Evolutionary conservation across 2,888 invertebrate genomes (phyloP).

Genomic region (Lordiphosa andalusiaca): DNA sequence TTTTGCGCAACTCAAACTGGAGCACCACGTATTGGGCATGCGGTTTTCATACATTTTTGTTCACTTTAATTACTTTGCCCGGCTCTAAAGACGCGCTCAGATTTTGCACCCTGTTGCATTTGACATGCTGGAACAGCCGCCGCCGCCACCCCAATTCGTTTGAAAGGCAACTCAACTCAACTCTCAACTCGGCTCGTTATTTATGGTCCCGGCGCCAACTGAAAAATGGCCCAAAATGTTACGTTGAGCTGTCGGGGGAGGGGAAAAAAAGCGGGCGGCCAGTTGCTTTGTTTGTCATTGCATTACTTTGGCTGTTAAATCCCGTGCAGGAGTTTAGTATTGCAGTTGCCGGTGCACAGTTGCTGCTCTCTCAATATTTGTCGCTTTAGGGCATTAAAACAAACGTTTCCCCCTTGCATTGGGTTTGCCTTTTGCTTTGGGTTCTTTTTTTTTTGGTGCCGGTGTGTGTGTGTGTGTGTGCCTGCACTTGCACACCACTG

Average conservation of each 20-base stretch:
- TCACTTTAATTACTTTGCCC: conserved; percentile 64
- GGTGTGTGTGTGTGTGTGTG: conserved; percentile 29
- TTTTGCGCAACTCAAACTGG: conserved; percentile 51
- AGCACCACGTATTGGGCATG: conserved; percentile 26
- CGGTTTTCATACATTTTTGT: conserved; percentile 30
- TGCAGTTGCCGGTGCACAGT: conserved; percentile 22
- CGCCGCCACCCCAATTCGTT: conserved; percentile 30
- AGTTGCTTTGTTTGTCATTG: conserved; percentile 70
- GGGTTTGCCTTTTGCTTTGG: conserved; percentile 45
- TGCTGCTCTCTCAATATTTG: conserved; percentile 58
- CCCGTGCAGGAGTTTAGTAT: conserved; percentile 55
- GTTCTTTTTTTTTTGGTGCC: conserved; percentile 23
- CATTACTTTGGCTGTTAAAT: conserved; percentile 70
- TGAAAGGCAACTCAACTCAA: conserved; percentile 61
- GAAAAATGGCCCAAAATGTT: conserved; percentile 57
- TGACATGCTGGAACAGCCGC: conserved; percentile 44
- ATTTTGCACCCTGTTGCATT: conserved; percentile 61
- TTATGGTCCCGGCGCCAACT: conserved; percentile 43
- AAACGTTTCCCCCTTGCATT: conserved; percentile 68
- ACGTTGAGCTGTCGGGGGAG: conserved; percentile 8
- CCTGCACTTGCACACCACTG: conserved; percentile 59
- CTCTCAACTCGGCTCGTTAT: conserved; percentile 50
- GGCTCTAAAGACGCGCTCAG: conserved; percentile 46
- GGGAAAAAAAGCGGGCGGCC: conserved; percentile 29
- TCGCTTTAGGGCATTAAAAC: conserved; percentile 75